phyloP scores from a whole-genome alignment of 2,113 vertebrate species.

The Spizaetus ornatus region DNA sequence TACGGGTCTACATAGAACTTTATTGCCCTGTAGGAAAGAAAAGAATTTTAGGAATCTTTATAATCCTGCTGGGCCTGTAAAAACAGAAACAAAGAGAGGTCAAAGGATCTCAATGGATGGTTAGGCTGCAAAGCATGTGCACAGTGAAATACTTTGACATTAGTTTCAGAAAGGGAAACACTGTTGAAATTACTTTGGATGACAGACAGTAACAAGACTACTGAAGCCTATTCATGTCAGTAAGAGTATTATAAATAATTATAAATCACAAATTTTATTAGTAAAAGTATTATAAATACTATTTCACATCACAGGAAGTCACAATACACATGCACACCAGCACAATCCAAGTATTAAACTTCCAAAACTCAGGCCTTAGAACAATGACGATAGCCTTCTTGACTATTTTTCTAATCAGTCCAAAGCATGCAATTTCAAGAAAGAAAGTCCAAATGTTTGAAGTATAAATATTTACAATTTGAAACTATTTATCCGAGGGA shows the following conservation, averaged over 20 bases:
- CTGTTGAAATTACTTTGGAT: neutral
- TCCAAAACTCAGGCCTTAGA: neutral
- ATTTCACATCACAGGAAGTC: neutral
- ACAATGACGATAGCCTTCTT: neutral
- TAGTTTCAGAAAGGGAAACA: neutral
- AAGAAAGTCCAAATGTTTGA: neutral
- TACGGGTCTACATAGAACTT: neutral
- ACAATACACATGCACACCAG: neutral
- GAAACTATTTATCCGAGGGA: neutral
- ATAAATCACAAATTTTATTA: neutral
- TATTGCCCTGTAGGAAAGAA: constrained; percentile 6
- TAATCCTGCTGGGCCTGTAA: constrained; percentile 50
- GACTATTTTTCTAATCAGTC: neutral
- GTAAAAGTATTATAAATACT: neutral
- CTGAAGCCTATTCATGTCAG: neutral
- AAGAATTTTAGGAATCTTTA: constrained; percentile 63
- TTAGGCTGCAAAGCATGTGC: neutral
- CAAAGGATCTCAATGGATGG: constrained; percentile 18
- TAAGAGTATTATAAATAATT: neutral
- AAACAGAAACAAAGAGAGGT: constrained; percentile 48
- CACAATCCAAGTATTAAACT: neutral
- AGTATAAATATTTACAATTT: neutral
- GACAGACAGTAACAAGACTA: neutral
- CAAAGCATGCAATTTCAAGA: neutral
- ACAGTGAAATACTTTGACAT: neutral